These are phyloP conservation scores for Plecturocebus donacophilus DNA, from an alignment of 2,113 vertebrate species.

Conservation along the genomic window DNA sequence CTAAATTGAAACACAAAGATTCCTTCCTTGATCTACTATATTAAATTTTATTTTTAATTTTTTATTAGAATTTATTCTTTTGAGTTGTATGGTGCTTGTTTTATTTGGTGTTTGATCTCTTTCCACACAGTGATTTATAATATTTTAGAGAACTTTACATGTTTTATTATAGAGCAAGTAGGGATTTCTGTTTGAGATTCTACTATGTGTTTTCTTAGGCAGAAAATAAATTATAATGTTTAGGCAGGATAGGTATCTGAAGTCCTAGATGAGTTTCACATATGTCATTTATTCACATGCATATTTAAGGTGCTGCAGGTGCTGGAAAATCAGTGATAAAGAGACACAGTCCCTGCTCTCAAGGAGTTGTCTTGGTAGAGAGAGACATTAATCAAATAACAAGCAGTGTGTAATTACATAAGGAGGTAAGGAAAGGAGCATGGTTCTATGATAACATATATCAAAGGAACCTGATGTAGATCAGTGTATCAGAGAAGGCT, in stretches of 20 bases:
- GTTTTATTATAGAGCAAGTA: not conserved
- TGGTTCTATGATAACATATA: not conserved
- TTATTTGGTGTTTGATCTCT: slow-evolving; percentile 12
- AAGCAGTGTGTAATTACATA: not conserved
- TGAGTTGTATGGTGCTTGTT: slow-evolving; percentile 15
- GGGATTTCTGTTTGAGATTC: not conserved
- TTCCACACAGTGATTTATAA: not conserved
- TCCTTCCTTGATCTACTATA: slow-evolving; percentile 1
- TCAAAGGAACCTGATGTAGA: not conserved
- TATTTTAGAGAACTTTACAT: slow-evolving; percentile 16
- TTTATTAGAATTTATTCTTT: slow-evolving; percentile 22
- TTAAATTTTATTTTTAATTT: not conserved
- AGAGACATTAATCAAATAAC: not conserved
- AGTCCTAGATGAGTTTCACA: not conserved
- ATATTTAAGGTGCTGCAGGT: not conserved
- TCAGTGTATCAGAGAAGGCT: not conserved
- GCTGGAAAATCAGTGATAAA: not conserved
- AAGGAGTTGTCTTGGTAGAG: not conserved
- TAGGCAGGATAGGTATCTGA: not conserved
- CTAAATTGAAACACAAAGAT: not conserved
- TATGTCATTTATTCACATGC: not conserved
- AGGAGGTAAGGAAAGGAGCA: not conserved
- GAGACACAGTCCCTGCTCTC: not conserved
- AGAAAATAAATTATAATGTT: not conserved
- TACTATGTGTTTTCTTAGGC: not conserved